Evolutionary conservation across 2,888 invertebrate species (phyloP).

Genomic region (Zonitis immaculata): DNA sequence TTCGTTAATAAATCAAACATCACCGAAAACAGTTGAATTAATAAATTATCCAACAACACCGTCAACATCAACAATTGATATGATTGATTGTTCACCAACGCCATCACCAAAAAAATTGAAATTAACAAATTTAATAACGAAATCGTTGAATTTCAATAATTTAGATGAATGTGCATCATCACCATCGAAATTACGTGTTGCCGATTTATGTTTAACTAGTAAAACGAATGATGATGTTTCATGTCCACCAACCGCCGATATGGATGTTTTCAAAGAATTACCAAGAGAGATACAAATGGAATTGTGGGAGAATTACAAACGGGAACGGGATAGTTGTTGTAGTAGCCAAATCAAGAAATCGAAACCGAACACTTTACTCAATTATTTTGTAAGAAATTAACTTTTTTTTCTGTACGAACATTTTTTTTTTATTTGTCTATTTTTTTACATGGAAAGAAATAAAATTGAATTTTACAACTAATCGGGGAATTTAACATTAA

Average conservation of each 20-base stretch:
- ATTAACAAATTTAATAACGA: constrained; percentile 47
- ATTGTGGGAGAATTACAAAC: constrained; percentile 63
- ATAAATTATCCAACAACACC: constrained; percentile 12
- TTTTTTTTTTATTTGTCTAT: not conserved
- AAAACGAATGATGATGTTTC: constrained; percentile 43
- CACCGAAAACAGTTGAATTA: not conserved
- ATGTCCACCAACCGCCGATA: constrained; percentile 65
- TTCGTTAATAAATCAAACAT: constrained; percentile 26
- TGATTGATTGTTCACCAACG: constrained; percentile 58
- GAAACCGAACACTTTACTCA: constrained; percentile 60
- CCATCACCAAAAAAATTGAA: constrained; percentile 43
- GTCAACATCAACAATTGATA: constrained; percentile 41
- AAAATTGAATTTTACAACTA: not conserved
- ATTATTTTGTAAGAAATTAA: constrained; percentile 55
- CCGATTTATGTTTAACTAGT: constrained; percentile 61
- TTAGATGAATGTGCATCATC: constrained; percentile 58
- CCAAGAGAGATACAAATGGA: constrained; percentile 70
- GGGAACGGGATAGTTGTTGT: constrained; percentile 38
- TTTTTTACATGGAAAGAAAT: not conserved
- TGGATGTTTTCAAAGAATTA: constrained; percentile 64
- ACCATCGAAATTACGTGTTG: constrained; percentile 65
- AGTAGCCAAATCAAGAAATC: constrained; percentile 54
- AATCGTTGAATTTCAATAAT: constrained; percentile 47
- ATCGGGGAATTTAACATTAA: no score
- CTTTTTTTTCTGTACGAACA: not conserved